A percentile compares a stretch with the other conserved stretches of the same genome.
Conservation (phyloP, 2,888 invertebrate species). For the Taphrorychus bicolor region DNA sequence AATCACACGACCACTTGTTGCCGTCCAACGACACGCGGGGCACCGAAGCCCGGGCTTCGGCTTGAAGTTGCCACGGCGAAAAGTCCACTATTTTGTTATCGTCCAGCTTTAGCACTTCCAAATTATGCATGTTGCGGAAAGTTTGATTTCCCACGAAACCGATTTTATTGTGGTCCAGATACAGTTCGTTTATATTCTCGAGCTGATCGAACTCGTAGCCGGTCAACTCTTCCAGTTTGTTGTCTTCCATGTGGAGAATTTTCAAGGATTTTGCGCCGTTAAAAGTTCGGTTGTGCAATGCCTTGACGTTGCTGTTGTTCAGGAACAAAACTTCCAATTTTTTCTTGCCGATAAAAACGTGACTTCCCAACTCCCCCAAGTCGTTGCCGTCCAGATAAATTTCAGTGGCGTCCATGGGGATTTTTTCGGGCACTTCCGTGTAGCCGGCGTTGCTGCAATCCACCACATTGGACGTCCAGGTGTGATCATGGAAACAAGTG, state of each 20-base stretch:
- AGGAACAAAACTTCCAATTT: conserved; percentile 79
- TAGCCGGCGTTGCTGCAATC: conserved; percentile 81
- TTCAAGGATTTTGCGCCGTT: conserved; percentile 78
- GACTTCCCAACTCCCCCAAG: conserved; percentile 79
- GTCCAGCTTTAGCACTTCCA: conserved; percentile 77
- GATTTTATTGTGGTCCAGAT: conserved; percentile 79
- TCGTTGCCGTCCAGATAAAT: conserved; percentile 85
- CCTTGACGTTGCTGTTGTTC: conserved; percentile 78
- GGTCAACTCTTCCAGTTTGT: conserved; percentile 72
- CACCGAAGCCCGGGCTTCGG: conserved; percentile 63
- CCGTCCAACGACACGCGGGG: conserved; percentile 76
- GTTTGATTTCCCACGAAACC: conserved; percentile 77
- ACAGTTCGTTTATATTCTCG: conserved; percentile 75
- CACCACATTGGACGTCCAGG: conserved; percentile 85
- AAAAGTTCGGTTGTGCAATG: conserved; percentile 82
- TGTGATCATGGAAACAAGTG: conserved; percentile 86
- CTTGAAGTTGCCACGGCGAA: conserved; percentile 70
- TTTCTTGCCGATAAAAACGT: conserved; percentile 87
- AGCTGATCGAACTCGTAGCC: conserved; percentile 82
- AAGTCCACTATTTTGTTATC: conserved; percentile 81
- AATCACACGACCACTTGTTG: conserved; percentile 86
- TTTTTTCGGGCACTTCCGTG: conserved; percentile 76
- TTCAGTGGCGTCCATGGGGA: conserved; percentile 91
- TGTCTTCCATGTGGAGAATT: conserved; percentile 79
- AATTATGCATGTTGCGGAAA: conserved; percentile 74